Conservation (phyloP, 2,113 vertebrate genomes). For the Corynorhinus townsendii region DNA sequence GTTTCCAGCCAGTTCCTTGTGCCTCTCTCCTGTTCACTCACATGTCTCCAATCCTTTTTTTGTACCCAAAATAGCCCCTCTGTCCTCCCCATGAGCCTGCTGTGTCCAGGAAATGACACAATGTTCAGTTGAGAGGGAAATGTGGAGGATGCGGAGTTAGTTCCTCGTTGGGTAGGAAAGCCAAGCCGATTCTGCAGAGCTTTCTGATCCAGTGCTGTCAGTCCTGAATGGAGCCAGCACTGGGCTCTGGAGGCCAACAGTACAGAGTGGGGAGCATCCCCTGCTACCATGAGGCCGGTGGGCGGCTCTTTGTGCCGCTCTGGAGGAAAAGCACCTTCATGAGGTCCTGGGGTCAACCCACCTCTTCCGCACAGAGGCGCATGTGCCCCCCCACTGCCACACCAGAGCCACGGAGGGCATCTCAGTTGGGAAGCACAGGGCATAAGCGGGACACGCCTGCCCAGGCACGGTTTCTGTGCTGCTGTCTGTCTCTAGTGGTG, state of each 20-base stretch:
- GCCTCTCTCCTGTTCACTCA: not conserved
- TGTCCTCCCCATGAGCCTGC: not conserved
- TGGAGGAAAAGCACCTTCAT: not conserved
- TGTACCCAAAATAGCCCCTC: not conserved
- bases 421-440: not conserved
- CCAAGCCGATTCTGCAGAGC: constrained; percentile 10
- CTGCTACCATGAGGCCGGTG: not conserved
- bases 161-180: constrained; percentile 30
- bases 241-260: not conserved
- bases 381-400: fast-evolving
- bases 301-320: not conserved
- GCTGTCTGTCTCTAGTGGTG: constrained; percentile 44
- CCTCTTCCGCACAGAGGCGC: not conserved
- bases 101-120: constrained; percentile 48
- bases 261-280: not conserved
- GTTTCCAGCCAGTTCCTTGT: not conserved
- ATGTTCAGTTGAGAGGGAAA: constrained; percentile 20
- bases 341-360: not conserved
- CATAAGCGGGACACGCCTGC: not conserved
- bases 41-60: not conserved
- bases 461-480: not conserved
- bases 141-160: constrained; percentile 34
- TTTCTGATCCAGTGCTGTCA: not conserved
- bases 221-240: not conserved
- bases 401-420: not conserved